Conservation (phyloP, 2,113 vertebrate genomes). For the Mesoclemmys tuberculata region DNA sequence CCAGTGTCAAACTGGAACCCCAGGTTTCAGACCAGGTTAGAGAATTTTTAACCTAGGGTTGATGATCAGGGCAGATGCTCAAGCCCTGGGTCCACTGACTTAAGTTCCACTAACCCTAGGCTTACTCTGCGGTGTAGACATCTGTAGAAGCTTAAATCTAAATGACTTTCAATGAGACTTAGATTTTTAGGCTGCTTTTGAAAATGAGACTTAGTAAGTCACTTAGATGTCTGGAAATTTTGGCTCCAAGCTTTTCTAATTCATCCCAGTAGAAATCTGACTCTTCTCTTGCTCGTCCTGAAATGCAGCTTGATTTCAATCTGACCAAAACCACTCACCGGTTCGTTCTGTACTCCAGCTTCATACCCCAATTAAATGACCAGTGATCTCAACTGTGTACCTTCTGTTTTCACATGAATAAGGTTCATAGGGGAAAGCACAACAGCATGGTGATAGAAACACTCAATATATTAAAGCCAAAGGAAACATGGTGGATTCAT, state of each 20-base stretch:
- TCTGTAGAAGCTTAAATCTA: neutral
- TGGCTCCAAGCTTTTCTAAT: neutral
- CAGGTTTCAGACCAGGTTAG: neutral
- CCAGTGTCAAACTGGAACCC: neutral
- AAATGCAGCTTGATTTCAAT: constrained; percentile 28
- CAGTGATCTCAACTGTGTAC: constrained; percentile 40
- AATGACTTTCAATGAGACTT: neutral
- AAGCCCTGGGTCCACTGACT: neutral
- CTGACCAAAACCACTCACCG: constrained; percentile 31
- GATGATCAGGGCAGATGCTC: neutral
- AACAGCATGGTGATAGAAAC: constrained; percentile 17
- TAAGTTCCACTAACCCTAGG: neutral
- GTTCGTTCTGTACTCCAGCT: constrained; percentile 43
- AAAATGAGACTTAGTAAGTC: neutral
- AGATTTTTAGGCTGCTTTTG: neutral
- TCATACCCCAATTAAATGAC: constrained; percentile 25
- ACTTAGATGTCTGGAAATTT: neutral
- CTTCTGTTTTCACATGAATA: constrained; percentile 42
- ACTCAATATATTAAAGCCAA: constrained; percentile 26
- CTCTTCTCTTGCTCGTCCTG: constrained; percentile 41
- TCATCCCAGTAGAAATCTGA: constrained; percentile 12
- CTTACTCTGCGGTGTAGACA: neutral
- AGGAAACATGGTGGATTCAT: constrained; percentile 17
- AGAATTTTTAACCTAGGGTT: neutral
- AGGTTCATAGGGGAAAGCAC: constrained; percentile 20